These are phyloP conservation scores for Archaeoteleia sp. DNA, from an alignment of 2,888 invertebrate genomes.

Conservation along the genomic window DNA sequence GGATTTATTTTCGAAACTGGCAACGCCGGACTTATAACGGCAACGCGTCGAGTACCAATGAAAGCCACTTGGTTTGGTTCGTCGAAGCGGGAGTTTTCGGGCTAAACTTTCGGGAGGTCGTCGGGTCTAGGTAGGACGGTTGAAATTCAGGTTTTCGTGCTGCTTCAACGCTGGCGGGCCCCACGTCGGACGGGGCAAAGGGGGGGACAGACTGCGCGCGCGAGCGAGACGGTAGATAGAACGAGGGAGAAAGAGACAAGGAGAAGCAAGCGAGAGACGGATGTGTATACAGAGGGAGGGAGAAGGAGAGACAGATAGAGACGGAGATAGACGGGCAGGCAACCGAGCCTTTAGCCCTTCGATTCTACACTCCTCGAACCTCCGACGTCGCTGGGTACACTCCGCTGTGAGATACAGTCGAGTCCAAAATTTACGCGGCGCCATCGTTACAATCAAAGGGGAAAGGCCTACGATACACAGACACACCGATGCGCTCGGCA, in stretches of 20 bases:
- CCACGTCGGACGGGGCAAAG: conserved; percentile 34
- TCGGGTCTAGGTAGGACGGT: conserved; percentile 60
- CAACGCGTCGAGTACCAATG: conserved; percentile 33
- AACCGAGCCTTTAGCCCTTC: conserved; percentile 55
- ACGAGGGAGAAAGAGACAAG: conserved; percentile 25
- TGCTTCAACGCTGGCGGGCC: conserved; percentile 58
- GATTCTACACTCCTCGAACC: conserved; percentile 45
- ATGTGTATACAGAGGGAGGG: too few species aligned
- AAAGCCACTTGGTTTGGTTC: conserved; percentile 29
- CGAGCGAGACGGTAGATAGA: too few species aligned
- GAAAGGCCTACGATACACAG: too few species aligned
- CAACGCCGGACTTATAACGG: conserved; percentile 49
- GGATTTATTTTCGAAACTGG: conserved; percentile 51
- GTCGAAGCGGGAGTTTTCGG: conserved; percentile 54
- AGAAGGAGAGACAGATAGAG: conserved; percentile 21
- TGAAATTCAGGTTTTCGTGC: conserved; percentile 67
- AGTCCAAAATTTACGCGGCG: conserved; percentile 26
- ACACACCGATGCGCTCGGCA: too few species aligned
- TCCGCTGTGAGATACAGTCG: conserved; percentile 33
- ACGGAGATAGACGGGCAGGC: conserved; percentile 37
- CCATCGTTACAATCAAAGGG: conserved; percentile 34
- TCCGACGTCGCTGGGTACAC: conserved; percentile 48
- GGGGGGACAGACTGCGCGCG: too few species aligned
- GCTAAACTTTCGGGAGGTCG: conserved; percentile 61
- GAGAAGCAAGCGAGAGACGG: conserved; percentile 5